These are phyloP conservation scores for Oxystoma pomonae DNA, from an alignment of 2,888 invertebrate genomes.

Conservation along the genomic window DNA sequence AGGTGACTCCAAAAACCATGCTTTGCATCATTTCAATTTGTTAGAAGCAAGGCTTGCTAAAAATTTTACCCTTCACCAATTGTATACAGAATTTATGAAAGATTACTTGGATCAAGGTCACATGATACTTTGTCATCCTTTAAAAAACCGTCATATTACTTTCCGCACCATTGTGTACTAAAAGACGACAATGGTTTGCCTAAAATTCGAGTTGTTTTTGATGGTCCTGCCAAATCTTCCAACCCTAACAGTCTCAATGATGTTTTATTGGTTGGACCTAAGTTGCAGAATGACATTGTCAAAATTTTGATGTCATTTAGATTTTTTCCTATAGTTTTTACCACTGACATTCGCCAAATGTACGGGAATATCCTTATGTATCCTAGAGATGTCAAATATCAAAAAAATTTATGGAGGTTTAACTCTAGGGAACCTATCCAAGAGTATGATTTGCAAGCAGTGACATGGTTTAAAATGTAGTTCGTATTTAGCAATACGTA, in stretches of 20 bases:
- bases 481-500: not conserved
- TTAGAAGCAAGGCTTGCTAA: not conserved
- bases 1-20: not conserved
- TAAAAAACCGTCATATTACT: not conserved
- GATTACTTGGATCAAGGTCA: conserved; percentile 4
- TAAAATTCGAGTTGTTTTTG: conserved; percentile 9
- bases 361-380: conserved; percentile 2
- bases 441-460: not conserved
- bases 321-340: conserved; percentile 6
- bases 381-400: not conserved
- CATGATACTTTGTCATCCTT: not conserved
- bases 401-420: conserved; percentile 1
- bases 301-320: conserved; percentile 6
- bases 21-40: not conserved
- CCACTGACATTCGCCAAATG: conserved; percentile 11
- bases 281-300: conserved; percentile 10
- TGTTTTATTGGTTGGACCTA: conserved; percentile 8
- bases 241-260: conserved; percentile 7
- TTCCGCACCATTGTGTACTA: conserved; percentile 4
- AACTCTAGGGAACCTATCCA: not conserved
- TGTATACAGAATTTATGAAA: conserved; percentile 4
- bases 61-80: not conserved
- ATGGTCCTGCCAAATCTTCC: conserved; percentile 3
- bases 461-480: not conserved
- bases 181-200: not conserved